Conservation (phyloP, 2,888 invertebrate genomes). For the Ferrisia virgata region DNA sequence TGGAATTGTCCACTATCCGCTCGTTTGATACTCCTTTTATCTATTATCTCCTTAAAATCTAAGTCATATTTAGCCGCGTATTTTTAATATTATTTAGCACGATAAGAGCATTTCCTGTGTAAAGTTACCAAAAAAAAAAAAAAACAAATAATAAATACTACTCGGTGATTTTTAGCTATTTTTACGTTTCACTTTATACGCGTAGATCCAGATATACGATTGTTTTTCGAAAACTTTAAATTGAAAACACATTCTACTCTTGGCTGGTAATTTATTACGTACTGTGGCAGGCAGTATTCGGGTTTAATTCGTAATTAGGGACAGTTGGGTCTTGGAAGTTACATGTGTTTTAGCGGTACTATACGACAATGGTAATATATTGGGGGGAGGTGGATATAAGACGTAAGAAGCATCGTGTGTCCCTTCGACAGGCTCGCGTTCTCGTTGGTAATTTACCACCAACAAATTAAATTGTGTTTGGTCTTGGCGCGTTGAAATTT, state of each 20-base stretch:
- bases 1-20: not conserved
- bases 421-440: constrained; percentile 28
- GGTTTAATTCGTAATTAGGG: constrained; percentile 43
- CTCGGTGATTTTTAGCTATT: not conserved
- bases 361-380: constrained; percentile 9
- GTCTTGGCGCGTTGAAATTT: constrained; percentile 41
- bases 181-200: not conserved
- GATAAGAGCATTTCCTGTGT: not conserved
- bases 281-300: not conserved
- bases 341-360: not conserved
- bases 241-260: not conserved
- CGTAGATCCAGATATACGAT: too few relatives aligned
- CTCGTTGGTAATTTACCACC: constrained; percentile 36
- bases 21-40: not conserved
- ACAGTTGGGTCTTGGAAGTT: constrained; percentile 2
- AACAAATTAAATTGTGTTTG: constrained; percentile 42
- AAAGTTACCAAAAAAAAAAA: not conserved
- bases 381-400: not conserved
- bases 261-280: not conserved
- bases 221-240: too few relatives aligned
- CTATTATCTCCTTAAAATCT: not conserved
- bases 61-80: constrained; percentile 1
- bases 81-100: not conserved
- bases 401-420: constrained; percentile 15
- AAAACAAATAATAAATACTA: not conserved